These are phyloP conservation scores for Anarhynchus alexandrinus DNA, from an alignment of 2,113 vertebrate genomes.

Conservation along the genomic window DNA sequence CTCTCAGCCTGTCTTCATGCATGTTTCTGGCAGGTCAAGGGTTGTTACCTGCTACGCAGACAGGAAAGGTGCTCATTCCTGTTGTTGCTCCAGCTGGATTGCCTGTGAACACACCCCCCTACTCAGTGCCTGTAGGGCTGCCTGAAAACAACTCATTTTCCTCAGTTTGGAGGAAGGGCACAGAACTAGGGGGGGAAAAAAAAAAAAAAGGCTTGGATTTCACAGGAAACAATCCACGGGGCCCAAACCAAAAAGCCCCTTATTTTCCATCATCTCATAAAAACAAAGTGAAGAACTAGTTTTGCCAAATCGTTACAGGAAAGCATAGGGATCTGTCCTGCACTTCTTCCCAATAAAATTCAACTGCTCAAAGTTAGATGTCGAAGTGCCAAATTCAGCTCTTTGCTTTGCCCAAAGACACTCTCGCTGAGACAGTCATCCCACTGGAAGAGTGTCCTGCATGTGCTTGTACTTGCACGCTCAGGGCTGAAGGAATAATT, in stretches of 20 bases:
- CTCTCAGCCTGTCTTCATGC: too few species aligned
- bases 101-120: background rate
- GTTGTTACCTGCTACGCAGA: too few species aligned
- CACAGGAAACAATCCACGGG: background rate
- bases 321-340: background rate
- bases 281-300: background rate
- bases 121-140: background rate
- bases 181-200: background rate
- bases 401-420: background rate
- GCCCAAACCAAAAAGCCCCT: background rate
- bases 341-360: background rate
- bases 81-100: background rate
- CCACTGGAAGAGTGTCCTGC: background rate
- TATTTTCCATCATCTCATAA: background rate
- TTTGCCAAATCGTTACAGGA: background rate
- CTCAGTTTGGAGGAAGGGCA: background rate
- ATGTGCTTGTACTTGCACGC: background rate
- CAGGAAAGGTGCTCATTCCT: background rate
- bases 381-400: background rate
- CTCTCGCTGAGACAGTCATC: background rate
- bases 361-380: background rate
- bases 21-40: too few species aligned
- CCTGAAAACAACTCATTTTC: background rate
- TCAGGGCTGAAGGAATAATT: background rate
- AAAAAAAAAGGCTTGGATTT: background rate